Evolutionary conservation across 2,797 vertebrate species (phyloP).

Genomic region (Percopsis omiscomaycus): DNA sequence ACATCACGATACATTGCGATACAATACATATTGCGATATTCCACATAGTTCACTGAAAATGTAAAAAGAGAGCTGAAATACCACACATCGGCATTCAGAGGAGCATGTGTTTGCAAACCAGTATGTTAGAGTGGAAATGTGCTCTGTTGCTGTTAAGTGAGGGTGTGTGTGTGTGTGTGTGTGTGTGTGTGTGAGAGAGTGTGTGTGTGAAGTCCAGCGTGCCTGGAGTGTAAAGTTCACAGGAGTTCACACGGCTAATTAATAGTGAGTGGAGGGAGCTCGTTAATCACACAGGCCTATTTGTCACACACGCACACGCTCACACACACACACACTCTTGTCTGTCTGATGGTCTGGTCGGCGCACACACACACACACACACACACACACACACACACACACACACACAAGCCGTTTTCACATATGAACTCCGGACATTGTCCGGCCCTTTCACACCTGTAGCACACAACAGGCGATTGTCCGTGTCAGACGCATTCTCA

Average conservation of each 20-base stretch:
- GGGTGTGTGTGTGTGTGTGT: constrained; percentile 30
- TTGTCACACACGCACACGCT: constrained; percentile 59
- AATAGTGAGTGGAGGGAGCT: constrained; percentile 72
- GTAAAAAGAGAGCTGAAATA: neutral
- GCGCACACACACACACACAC: constrained; percentile 40
- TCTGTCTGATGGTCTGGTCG: constrained; percentile 56
- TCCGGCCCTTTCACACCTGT: neutral
- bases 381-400: constrained; percentile 27
- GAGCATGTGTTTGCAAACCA: constrained; percentile 37
- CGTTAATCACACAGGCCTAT: constrained; percentile 73
- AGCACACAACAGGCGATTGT: too few species aligned
- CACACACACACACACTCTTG: constrained; percentile 48
- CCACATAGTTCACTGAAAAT: too few species aligned
- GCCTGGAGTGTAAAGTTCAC: constrained; percentile 74
- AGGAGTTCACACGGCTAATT: constrained; percentile 80
- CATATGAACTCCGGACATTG: neutral
- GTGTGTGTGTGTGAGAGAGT: constrained; percentile 54
- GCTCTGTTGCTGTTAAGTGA: constrained; percentile 1
- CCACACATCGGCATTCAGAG: constrained; percentile 30
- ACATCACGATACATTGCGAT: too few species aligned
- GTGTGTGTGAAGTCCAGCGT: constrained; percentile 63
- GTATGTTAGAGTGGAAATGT: constrained; percentile 17
- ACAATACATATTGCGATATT: too few species aligned
- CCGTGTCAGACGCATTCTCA: too few species aligned
- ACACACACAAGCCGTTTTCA: constrained; percentile 2